These are phyloP conservation scores for Hylaeus anthracinus DNA, from an alignment of 1,140 invertebrate species.

Conservation along the genomic window DNA sequence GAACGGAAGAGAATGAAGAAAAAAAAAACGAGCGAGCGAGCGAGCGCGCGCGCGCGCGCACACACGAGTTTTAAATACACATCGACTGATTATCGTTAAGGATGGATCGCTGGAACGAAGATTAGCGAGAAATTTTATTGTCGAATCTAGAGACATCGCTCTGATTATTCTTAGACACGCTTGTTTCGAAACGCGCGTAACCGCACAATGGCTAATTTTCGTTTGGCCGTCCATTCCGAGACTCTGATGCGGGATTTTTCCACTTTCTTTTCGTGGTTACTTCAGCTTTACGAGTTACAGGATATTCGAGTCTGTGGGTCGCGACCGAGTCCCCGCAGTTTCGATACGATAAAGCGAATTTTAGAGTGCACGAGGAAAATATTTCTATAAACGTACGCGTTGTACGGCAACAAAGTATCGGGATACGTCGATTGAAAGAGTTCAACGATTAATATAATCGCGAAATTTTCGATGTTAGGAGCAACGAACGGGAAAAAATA, in stretches of 20 bases:
- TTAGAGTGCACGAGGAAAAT: constrained; percentile 37
- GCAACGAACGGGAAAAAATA: constrained; percentile 3
- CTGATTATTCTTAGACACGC: constrained; percentile 20
- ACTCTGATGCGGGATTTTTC: constrained; percentile 28
- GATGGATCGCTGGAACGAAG: constrained; percentile 51
- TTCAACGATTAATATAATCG: background rate
- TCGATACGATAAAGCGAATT: constrained; percentile 39
- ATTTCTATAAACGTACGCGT: constrained; percentile 53
- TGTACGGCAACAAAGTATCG: constrained; percentile 49
- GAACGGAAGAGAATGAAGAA: background rate
- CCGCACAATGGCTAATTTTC: constrained; percentile 49
- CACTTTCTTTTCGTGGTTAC: constrained; percentile 28
- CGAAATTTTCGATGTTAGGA: constrained; percentile 5
- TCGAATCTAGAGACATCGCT: constrained; percentile 31
- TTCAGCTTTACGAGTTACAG: constrained; percentile 46
- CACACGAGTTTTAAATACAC: constrained; percentile 52
- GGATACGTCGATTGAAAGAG: constrained; percentile 27
- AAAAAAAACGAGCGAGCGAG: constrained; percentile 11
- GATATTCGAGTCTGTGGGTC: constrained; percentile 37
- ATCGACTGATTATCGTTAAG: constrained; percentile 63
- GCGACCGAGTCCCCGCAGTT: constrained; percentile 30
- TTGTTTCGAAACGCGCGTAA: background rate
- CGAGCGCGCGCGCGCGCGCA: constrained; percentile 34
- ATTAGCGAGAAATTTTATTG: constrained; percentile 48
- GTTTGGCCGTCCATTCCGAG: constrained; percentile 56